These are phyloP conservation scores for Lasioglossum vierecki DNA, from an alignment of 2,888 invertebrate genomes.

Conservation along the genomic window DNA sequence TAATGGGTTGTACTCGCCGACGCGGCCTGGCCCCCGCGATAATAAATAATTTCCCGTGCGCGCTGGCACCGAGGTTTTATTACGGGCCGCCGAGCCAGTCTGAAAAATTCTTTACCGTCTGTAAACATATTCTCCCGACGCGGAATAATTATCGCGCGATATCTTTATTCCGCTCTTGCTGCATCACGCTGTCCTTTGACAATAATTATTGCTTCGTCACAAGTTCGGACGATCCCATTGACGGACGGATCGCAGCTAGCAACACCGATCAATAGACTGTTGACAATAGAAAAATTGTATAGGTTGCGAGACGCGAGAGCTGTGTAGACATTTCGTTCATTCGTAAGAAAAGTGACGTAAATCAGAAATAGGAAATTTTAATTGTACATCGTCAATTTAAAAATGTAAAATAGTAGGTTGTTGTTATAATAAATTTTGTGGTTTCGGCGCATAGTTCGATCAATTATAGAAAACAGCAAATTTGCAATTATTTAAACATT, in stretches of 20 bases:
- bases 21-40: slow-evolving; percentile 19
- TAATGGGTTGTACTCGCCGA: slow-evolving; percentile 5
- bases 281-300: too few species aligned
- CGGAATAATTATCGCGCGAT: slow-evolving; percentile 7
- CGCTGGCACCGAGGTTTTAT: slow-evolving; percentile 22
- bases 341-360: too few species aligned
- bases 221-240: background rate
- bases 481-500: too few species aligned
- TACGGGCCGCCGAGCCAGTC: slow-evolving; percentile 10
- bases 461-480: too few species aligned
- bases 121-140: background rate
- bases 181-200: background rate
- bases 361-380: too few species aligned
- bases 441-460: too few species aligned
- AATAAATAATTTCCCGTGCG: slow-evolving; percentile 49
- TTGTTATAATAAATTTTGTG: too few species aligned
- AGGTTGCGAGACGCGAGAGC: too few species aligned
- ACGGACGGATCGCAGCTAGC: background rate
- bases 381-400: too few species aligned
- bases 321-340: too few species aligned
- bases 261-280: too few species aligned
- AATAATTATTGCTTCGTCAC: background rate
- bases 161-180: background rate
- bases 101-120: slow-evolving; percentile 16
- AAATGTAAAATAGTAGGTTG: too few species aligned